Evolutionary conservation across 2,113 vertebrate species (phyloP).

Genomic region (Vulpes ferrilata): DNA sequence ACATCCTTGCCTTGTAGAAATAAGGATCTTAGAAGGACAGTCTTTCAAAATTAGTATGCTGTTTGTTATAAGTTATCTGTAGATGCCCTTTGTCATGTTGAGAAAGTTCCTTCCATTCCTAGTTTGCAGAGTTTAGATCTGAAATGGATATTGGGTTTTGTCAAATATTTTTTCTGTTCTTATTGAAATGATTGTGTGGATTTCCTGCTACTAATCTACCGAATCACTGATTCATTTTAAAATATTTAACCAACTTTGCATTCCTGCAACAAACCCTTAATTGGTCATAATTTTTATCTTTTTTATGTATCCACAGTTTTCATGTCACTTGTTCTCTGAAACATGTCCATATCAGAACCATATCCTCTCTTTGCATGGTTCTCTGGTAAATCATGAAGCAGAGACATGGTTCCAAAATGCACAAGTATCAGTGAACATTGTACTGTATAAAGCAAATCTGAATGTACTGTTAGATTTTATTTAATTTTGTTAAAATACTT

Average conservation of each 20-base stretch:
- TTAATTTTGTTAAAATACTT: not conserved
- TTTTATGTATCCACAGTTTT: not conserved
- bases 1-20: not conserved
- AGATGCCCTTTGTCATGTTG: not conserved
- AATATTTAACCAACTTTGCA: not conserved
- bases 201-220: not conserved
- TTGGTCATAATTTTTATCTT: not conserved
- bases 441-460: not conserved
- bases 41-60: not conserved
- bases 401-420: not conserved
- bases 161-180: not conserved
- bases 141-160: not conserved
- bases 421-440: not conserved
- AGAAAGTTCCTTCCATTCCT: not conserved
- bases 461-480: not conserved
- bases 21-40: not conserved
- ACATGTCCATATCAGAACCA: not conserved
- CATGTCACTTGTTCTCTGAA: not conserved
- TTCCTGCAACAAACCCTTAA: not conserved
- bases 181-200: not conserved
- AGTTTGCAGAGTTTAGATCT: not conserved
- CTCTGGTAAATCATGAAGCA: not conserved
- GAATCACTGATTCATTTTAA: not conserved
- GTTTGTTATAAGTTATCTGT: not conserved
- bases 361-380: not conserved